Conservation (phyloP, 2,113 vertebrate species). For the Cyprinodon variegatus region DNA sequence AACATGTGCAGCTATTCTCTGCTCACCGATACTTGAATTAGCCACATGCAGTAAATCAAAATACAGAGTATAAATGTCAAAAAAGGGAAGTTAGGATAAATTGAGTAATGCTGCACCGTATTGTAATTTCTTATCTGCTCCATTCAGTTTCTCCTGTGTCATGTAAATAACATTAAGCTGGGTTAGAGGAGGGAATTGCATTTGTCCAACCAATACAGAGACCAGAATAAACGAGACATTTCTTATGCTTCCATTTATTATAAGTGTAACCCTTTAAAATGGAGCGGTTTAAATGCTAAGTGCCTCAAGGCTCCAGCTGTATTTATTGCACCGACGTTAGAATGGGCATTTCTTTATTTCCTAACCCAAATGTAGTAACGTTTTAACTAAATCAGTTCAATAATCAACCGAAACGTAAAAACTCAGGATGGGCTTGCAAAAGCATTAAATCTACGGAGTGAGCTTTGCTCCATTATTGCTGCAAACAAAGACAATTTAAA, state of each 20-base stretch:
- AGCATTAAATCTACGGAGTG: too few relatives aligned
- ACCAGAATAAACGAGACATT: background rate
- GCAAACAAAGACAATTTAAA: too few relatives aligned
- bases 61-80: conserved; percentile 53
- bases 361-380: background rate
- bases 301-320: background rate
- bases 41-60: conserved; percentile 29
- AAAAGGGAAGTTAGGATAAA: conserved; percentile 31
- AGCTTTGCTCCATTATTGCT: too few relatives aligned
- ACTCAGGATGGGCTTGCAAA: background rate
- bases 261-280: background rate
- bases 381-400: background rate
- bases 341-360: background rate
- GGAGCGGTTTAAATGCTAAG: background rate
- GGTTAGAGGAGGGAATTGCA: background rate
- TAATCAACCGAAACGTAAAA: background rate
- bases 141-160: background rate
- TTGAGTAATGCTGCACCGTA: background rate
- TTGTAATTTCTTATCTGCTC: conserved; percentile 34
- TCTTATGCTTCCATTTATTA: background rate
- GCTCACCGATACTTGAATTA: conserved; percentile 33
- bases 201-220: background rate
- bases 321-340: background rate
- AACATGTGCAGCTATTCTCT: conserved; percentile 9
- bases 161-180: background rate